Evolutionary conservation across 2,888 invertebrate genomes (phyloP).

Genomic region (Loripinus fragilis): DNA sequence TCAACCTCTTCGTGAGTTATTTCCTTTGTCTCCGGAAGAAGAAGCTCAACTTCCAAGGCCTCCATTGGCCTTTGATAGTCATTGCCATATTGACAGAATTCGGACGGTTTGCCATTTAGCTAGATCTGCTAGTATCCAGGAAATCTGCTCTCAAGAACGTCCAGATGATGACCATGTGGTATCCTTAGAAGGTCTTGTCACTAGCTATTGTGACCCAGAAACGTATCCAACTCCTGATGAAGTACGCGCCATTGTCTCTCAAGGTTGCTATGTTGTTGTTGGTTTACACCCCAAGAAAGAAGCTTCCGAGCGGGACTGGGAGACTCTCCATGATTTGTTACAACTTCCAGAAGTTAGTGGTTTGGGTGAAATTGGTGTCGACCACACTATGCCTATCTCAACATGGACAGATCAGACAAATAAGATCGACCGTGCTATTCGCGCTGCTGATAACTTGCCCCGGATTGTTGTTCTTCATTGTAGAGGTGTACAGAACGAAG

Average conservation of each 20-base stretch:
- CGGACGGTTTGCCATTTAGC: not conserved
- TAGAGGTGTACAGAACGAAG: too few species aligned
- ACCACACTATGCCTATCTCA: too few species aligned
- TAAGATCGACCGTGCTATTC: too few species aligned
- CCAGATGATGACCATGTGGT: not conserved
- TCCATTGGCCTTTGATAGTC: conserved; percentile 10
- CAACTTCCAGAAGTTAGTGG: not conserved
- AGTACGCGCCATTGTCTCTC: not conserved
- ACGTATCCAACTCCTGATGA: conserved; percentile 11
- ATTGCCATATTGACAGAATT: conserved; percentile 8
- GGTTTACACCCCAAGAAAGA: not conserved
- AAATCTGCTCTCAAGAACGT: not conserved
- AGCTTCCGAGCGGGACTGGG: not conserved
- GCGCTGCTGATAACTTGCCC: too few species aligned
- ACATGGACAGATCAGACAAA: too few species aligned
- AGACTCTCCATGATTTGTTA: not conserved
- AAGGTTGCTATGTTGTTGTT: not conserved
- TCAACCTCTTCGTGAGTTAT: not conserved
- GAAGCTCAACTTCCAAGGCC: not conserved
- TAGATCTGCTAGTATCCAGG: not conserved
- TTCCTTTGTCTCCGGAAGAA: not conserved
- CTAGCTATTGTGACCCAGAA: conserved; percentile 1
- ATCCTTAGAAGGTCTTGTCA: not conserved
- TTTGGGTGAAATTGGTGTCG: too few species aligned
- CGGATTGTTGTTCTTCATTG: too few species aligned